A percentile compares a stretch with the other conserved stretches of the same genome.
phyloP scores from a whole-genome alignment of 2,888 invertebrate species.

The Marasmarcha lunaedactyla region DNA sequence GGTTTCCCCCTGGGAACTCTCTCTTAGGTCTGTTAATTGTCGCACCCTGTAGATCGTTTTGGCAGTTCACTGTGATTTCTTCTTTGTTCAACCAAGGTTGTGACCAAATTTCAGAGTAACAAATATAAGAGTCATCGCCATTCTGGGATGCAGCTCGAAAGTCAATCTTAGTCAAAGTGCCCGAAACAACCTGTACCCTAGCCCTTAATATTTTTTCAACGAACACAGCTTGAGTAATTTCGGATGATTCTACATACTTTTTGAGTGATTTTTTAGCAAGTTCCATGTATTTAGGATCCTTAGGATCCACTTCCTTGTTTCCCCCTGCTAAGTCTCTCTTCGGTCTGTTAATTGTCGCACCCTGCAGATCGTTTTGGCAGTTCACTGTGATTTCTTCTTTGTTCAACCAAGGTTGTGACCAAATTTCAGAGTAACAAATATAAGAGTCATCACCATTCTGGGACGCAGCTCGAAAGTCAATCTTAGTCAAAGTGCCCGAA shows the following conservation, averaged over 20 bases:
- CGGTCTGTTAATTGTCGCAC: neutral
- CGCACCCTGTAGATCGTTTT: conserved; percentile 4
- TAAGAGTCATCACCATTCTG: conserved; percentile 9
- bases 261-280: conserved; percentile 22
- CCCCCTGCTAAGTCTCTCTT: conserved; percentile 12
- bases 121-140: conserved; percentile 18
- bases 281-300: conserved; percentile 17
- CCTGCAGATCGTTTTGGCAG: conserved; percentile 12
- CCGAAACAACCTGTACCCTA: conserved; percentile 20
- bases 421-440: conserved; percentile 23
- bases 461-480: conserved; percentile 25
- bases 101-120: conserved; percentile 66
- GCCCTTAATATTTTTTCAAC: conserved; percentile 17
- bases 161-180: conserved; percentile 17
- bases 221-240: conserved; percentile 8
- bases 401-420: conserved; percentile 19
- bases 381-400: conserved; percentile 17
- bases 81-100: conserved; percentile 61
- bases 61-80: conserved; percentile 25
- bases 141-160: conserved; percentile 13
- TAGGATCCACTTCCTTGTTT: conserved; percentile 14
- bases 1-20: conserved; percentile 14
- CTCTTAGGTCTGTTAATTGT: conserved; percentile 7
- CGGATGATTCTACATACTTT: conserved; percentile 17
- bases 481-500: conserved; percentile 40